A percentile compares a stretch with the other conserved stretches of the same genome.
phyloP scores from a whole-genome alignment of 2,113 vertebrate genomes.

The Bostrychus sinensis region DNA sequence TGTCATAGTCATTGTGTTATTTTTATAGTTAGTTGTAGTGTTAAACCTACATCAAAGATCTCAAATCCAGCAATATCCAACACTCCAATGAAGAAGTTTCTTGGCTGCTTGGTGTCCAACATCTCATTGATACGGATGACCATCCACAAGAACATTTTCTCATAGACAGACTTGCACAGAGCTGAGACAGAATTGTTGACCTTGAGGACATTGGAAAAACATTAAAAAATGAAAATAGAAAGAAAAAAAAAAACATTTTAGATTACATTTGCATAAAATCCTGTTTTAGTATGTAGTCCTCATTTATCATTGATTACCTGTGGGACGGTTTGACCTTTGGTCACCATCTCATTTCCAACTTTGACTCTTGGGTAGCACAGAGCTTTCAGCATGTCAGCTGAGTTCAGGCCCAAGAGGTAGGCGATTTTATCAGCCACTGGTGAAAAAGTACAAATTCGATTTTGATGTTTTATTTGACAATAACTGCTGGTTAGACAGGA shows the following conservation, averaged over 20 bases:
- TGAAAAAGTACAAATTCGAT: slow-evolving; percentile 7
- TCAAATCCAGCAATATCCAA: slow-evolving; percentile 83
- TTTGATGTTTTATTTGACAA: too few relatives aligned
- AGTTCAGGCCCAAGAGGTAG: slow-evolving; percentile 82
- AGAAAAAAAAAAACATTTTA: too few relatives aligned
- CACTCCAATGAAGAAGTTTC: slow-evolving; percentile 80
- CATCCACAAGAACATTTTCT: slow-evolving; percentile 87
- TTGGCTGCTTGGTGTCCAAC: slow-evolving; percentile 80
- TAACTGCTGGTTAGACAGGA: too few relatives aligned
- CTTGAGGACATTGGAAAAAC: slow-evolving; percentile 29
- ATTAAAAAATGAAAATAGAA: too few relatives aligned
- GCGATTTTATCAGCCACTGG: slow-evolving; percentile 70
- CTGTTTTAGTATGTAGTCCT: too few relatives aligned
- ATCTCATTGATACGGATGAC: slow-evolving; percentile 82
- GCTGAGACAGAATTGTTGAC: slow-evolving; percentile 77
- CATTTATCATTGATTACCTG: too few relatives aligned
- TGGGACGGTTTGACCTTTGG: slow-evolving; percentile 75
- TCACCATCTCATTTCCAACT: slow-evolving; percentile 69
- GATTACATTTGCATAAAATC: too few relatives aligned
- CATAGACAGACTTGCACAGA: slow-evolving; percentile 80
- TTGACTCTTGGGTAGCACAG: slow-evolving; percentile 78
- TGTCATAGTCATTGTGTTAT: background rate
- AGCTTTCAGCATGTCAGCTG: slow-evolving; percentile 80
- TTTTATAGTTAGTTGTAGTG: background rate
- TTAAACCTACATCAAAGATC: slow-evolving; percentile 79